Evolutionary conservation across 2,113 vertebrate genomes (phyloP).

Genomic region (Podiceps cristatus): DNA sequence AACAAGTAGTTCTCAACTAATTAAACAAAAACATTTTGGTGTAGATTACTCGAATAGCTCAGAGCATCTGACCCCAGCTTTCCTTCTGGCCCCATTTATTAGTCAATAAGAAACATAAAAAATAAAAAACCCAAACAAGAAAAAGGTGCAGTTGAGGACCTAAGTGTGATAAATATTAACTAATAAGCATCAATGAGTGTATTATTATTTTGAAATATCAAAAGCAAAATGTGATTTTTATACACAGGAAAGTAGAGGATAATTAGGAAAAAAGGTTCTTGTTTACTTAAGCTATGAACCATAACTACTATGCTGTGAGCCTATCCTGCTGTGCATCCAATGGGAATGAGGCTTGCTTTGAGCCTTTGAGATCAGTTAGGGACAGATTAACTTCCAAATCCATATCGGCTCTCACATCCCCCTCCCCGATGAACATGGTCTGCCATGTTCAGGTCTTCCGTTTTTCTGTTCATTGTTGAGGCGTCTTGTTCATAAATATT

Average conservation of each 20-base stretch:
- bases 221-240: background rate
- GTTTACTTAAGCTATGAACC: background rate
- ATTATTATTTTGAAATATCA: background rate
- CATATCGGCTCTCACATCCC: background rate
- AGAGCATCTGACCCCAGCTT: constrained; percentile 1
- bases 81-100: background rate
- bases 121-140: background rate
- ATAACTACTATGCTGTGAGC: background rate
- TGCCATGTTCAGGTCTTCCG: background rate
- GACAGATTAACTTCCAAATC: constrained; percentile 9
- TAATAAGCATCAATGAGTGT: background rate
- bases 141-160: background rate
- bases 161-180: background rate
- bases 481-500: background rate
- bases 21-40: background rate
- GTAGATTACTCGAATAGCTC: background rate
- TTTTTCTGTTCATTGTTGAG: background rate
- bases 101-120: background rate
- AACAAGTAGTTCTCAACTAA: background rate
- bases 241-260: background rate
- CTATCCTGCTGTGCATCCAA: background rate
- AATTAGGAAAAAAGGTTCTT: background rate
- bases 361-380: background rate
- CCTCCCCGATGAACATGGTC: background rate
- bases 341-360: background rate